Evolutionary conservation across 2,888 invertebrate genomes (phyloP).

Genomic region (Drosophila mimica): DNA sequence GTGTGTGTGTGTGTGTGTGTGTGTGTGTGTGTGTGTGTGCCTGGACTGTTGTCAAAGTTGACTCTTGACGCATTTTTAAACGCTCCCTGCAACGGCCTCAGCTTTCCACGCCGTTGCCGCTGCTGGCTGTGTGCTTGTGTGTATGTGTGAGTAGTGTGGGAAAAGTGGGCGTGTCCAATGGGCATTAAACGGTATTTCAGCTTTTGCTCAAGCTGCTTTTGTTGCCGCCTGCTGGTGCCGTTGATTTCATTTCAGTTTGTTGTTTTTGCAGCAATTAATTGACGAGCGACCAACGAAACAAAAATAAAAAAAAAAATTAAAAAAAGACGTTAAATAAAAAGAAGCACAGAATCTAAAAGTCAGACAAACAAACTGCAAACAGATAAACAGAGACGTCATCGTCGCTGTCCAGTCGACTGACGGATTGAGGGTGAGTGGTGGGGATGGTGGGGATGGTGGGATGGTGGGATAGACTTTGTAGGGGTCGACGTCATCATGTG

Average conservation of each 20-base stretch:
- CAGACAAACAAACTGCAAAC: constrained; percentile 60
- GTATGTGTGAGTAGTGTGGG: constrained; percentile 58
- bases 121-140: neutral
- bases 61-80: constrained; percentile 79
- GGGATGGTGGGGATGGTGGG: neutral
- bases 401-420: constrained; percentile 2
- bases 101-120: constrained; percentile 18
- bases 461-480: neutral
- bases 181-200: constrained; percentile 77
- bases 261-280: constrained; percentile 74
- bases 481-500: constrained; percentile 67
- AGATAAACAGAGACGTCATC: constrained; percentile 69
- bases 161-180: constrained; percentile 76
- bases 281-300: constrained; percentile 63
- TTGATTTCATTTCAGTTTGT: constrained; percentile 73
- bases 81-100: constrained; percentile 47
- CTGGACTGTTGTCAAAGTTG: constrained; percentile 68
- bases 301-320: constrained; percentile 31
- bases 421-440: neutral
- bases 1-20: constrained; percentile 14
- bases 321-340: constrained; percentile 39
- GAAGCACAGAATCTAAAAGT: constrained; percentile 54
- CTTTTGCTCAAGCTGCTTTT: constrained; percentile 70
- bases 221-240: constrained; percentile 49
- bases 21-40: constrained; percentile 18